Evolutionary conservation across 2,888 invertebrate genomes (phyloP), one percentile per base, ranked within the genome.

Genomic region (Balanococcus diminutus): DNA sequence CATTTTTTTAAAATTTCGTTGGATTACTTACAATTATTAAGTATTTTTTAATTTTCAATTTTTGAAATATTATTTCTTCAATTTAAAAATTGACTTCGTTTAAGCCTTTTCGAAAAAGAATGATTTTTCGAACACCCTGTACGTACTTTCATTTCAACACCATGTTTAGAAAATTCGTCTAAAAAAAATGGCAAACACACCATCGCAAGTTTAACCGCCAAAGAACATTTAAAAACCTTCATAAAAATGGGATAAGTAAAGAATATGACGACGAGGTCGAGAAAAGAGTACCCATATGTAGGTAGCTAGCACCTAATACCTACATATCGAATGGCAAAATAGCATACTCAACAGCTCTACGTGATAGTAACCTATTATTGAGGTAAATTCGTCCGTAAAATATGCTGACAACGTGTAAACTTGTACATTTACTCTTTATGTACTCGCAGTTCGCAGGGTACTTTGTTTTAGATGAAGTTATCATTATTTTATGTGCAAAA

Each of bases 381-480:
- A 56, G 56, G 56, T 56, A 56, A 56, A 56, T 56, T 56, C 56
- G 11, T 56, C 56, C 6, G 56, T 56, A 56, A 31, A 72, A 31
- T 28, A 72, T 72, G 19, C 72, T 32, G 28, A 72, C 31, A 31
- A 72, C 72, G 72, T 72, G 28, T 31, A 72, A 72, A 31, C 56
- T 56, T 72, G 72, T 72, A 72, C 31, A 72, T 32, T 28, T 72
- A 72, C 31, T 14, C 16, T 1, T 16, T 72, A 28, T 4, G 72
- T 56, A 31, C 56, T 56, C 56, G 19, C 19, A 67, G 25, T 25
- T 67, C 28, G 67, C 46, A 31, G 31, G 16, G 28, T 72, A 72
- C 72, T 72, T 72, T 72, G 56, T 56, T 56, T 22, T 56, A 56
- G 31, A 72, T 72, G 72, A 72, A 72, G 72, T 72, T 72, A 72